These are phyloP conservation scores for Thecophora atra DNA, from an alignment of 2,888 invertebrate species.

Conservation along the genomic window DNA sequence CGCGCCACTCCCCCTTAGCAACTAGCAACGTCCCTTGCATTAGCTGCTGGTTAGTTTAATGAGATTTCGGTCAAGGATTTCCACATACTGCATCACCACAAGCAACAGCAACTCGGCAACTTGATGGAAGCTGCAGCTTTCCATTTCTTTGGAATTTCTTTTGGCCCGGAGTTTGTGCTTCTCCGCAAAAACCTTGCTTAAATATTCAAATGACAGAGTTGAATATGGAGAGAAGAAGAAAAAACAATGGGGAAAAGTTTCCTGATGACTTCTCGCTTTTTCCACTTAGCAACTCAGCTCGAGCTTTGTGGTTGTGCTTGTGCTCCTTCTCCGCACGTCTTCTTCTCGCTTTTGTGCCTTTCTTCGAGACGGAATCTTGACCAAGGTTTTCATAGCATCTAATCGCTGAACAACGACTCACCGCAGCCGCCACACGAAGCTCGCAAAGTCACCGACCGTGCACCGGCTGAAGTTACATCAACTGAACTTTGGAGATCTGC, in stretches of 20 bases:
- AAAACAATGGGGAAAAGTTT: slow-evolving; percentile 5
- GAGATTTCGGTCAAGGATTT: slow-evolving; percentile 34
- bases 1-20: too few species aligned
- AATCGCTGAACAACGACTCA: slow-evolving; percentile 35
- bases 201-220: slow-evolving; percentile 33
- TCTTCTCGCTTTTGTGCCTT: background rate
- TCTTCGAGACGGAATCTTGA: background rate
- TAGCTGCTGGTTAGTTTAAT: slow-evolving; percentile 28
- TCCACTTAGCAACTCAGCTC: background rate
- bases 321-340: background rate
- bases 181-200: slow-evolving; percentile 29
- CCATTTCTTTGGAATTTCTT: slow-evolving; percentile 4
- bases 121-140: slow-evolving; percentile 16
- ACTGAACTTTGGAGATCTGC: background rate
- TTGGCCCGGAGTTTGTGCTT: background rate
- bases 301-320: background rate
- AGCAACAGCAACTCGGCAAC: slow-evolving; percentile 12
- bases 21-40: too few species aligned
- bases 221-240: slow-evolving; percentile 1
- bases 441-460: slow-evolving; percentile 23
- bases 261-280: background rate
- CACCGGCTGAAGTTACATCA: background rate
- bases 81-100: background rate
- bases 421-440: background rate
- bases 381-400: slow-evolving; percentile 29